Evolutionary conservation across 2,888 invertebrate species (phyloP), one percentile per base, ranked within the genome.

Genomic region (Andrena hattorfiana): DNA sequence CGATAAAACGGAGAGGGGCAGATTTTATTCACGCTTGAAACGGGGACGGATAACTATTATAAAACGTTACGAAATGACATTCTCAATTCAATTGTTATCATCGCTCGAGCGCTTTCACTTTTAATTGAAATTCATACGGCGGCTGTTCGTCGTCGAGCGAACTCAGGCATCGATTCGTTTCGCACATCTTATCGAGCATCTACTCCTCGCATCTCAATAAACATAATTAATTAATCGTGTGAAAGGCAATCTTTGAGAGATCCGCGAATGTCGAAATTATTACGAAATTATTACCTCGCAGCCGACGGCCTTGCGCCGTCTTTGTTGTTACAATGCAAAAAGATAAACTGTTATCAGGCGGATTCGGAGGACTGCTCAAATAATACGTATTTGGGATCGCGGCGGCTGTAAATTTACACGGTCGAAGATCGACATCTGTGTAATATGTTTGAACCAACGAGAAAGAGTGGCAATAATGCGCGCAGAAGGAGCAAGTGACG

Each of bases 51-150:
- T 20, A 35, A 2, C 32, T 35, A 63, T 49, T 16, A 23, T 13
- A 13, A 28, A 54, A 48, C 26, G 62, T n/a, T 49, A 35, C 13
- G n/a, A n/a, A 30, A 30, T 20, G 1, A 6, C 0, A 30, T 30
- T 56, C 20, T 59, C 4, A 8, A 51, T 60, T 79, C 67, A 63
- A 70, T 67, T 71, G 79, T 67, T 67, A 48, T 54, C 20, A 16
- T 49, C 66, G 59, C 35, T 42, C 51, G n/a, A 68, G 48, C n/a
- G 7, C 42, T 30, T 48, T 48, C 20, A 28, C 59, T 60, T 51
- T 23, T 1, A 7, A 51, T 54, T 28, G 35, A n/a, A 42, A 54
- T 7, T 3, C n/a, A 48, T 51, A 28, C 30, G 13, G 42, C 7
- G 10, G 2, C 26, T 10, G 42, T 13, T 28, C 2, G n/a, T 13